A percentile compares a stretch with the other conserved stretches of the same genome.
Evolutionary conservation across 1,140 invertebrate genomes (phyloP).

Genomic region (Cyclargus thomasi): DNA sequence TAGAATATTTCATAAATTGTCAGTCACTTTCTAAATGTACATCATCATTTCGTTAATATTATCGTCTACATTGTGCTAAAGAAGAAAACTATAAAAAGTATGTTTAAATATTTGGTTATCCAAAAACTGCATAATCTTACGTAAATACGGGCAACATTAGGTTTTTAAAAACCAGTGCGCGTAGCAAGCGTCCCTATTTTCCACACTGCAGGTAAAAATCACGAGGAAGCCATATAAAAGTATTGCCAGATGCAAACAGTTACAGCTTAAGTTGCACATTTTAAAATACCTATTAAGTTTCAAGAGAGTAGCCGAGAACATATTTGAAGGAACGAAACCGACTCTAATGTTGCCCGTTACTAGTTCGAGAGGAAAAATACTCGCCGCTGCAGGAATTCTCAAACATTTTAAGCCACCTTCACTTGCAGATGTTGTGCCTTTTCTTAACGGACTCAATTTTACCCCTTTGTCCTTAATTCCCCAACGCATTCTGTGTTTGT

Average conservation of each 20-base stretch:
- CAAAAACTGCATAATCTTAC: no score
- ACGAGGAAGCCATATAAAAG: slow-evolving; percentile 7
- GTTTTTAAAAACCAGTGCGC: background rate
- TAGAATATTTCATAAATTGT: no score
- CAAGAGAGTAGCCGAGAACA: slow-evolving; percentile 14
- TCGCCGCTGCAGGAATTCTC: slow-evolving; percentile 9
- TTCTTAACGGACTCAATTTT: slow-evolving; percentile 13
- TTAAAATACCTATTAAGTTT: slow-evolving; percentile 16
- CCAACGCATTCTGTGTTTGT: background rate
- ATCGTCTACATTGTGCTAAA: no score
- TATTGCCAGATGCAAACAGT: slow-evolving; percentile 16
- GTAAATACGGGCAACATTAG: background rate
- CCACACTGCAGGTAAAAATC: slow-evolving; percentile 4
- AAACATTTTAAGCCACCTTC: slow-evolving; percentile 14
- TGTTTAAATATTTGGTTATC: no score
- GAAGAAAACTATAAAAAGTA: no score
- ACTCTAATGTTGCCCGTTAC: slow-evolving; percentile 14
- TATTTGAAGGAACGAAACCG: slow-evolving; percentile 14
- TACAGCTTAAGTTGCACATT: slow-evolving; percentile 16
- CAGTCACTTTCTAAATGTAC: no score
- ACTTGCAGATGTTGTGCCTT: slow-evolving; percentile 14
- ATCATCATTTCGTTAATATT: no score
- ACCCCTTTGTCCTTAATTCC: slow-evolving; percentile 11
- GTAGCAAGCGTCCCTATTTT: background rate
- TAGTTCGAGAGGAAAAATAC: slow-evolving; percentile 15